These are phyloP conservation scores for Catharus ustulatus DNA, from an alignment of 2,797 vertebrate genomes.

Conservation along the genomic window DNA sequence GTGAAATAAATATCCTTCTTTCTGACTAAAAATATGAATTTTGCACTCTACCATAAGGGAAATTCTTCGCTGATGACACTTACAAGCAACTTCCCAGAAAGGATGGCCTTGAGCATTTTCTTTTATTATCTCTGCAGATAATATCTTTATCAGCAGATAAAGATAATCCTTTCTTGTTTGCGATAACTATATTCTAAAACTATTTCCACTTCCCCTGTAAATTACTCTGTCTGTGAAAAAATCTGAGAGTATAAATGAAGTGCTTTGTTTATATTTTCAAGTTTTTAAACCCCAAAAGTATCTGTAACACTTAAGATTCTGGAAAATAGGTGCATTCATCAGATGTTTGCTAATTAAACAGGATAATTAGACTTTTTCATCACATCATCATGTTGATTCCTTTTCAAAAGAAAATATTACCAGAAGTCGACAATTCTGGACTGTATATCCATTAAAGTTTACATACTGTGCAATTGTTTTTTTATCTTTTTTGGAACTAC, in stretches of 20 bases:
- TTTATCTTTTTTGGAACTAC: background rate
- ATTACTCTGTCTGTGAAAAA: background rate
- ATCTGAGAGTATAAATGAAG: background rate
- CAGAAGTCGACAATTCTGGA: background rate
- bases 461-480: background rate
- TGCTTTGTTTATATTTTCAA: background rate
- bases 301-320: background rate
- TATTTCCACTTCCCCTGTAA: background rate
- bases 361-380: background rate
- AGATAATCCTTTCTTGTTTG: background rate
- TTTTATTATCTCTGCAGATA: background rate
- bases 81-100: background rate
- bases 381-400: constrained; percentile 15
- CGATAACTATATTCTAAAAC: background rate
- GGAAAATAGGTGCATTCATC: background rate
- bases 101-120: background rate
- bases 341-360: background rate
- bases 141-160: background rate
- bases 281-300: background rate
- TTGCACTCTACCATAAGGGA: background rate
- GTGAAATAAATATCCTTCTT: background rate
- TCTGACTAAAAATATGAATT: background rate
- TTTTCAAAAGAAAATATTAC: background rate
- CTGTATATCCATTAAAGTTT: constrained; percentile 8
- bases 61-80: background rate